phyloP scores from a whole-genome alignment of 2,888 invertebrate genomes.

The Ctenicera cuprea region DNA sequence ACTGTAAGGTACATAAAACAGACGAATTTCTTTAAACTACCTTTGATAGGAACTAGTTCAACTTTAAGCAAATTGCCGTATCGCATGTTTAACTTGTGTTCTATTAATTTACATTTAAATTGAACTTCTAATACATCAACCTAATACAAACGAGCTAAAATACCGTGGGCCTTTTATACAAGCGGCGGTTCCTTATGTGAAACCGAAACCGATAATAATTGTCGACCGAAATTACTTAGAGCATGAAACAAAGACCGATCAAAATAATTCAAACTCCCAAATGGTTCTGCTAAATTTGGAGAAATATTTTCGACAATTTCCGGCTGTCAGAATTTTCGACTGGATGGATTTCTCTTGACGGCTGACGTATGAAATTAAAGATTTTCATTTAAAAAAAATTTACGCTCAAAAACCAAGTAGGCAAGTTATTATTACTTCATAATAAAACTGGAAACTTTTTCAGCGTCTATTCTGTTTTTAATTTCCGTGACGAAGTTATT shows the following conservation, averaged over 20 bases:
- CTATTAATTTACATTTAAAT: slow-evolving; percentile 55
- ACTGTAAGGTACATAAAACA: slow-evolving; percentile 25
- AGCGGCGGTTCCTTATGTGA: slow-evolving; percentile 40
- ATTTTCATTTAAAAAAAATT: slow-evolving; percentile 2
- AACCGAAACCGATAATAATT: slow-evolving; percentile 39
- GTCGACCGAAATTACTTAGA: slow-evolving; percentile 14
- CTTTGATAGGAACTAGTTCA: slow-evolving; percentile 46
- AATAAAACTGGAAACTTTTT: slow-evolving; percentile 3
- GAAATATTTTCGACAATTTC: slow-evolving; percentile 22
- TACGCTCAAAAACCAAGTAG: background rate
- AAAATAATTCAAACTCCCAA: slow-evolving; percentile 4
- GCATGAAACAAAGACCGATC: slow-evolving; percentile 16
- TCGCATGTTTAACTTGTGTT: slow-evolving; percentile 51
- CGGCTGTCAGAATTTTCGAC: slow-evolving; percentile 17
- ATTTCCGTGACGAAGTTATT: slow-evolving; percentile 22
- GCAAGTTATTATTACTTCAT: background rate
- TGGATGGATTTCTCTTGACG: slow-evolving; percentile 3
- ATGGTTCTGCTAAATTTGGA: slow-evolving; percentile 23
- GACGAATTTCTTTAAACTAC: slow-evolving; percentile 40
- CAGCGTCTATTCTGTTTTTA: slow-evolving; percentile 16
- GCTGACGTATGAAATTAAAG: slow-evolving; percentile 13
- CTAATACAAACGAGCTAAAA: slow-evolving; percentile 42
- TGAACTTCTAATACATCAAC: slow-evolving; percentile 52
- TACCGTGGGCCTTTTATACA: slow-evolving; percentile 42
- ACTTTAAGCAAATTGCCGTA: slow-evolving; percentile 51